Conservation (phyloP, 1,140 invertebrate genomes). For the Matsumurasca onukii region DNA sequence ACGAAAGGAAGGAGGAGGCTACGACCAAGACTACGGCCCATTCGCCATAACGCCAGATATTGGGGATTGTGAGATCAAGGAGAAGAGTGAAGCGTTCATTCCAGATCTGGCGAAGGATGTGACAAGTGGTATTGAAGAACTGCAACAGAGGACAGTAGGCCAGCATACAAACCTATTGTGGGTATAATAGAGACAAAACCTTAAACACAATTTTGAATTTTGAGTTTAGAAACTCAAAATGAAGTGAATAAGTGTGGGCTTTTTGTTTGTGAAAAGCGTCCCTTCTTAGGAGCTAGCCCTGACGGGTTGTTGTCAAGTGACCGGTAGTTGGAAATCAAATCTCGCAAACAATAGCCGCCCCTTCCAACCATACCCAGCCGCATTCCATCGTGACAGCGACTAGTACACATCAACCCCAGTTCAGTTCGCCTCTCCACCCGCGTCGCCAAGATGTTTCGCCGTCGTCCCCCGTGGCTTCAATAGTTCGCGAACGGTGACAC, state of each 20-base stretch:
- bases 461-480: too few species aligned
- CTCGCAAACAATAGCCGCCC: too few species aligned
- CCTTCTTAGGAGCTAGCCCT: background rate
- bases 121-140: background rate
- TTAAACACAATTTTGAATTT: background rate
- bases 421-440: too few species aligned
- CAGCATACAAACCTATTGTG: slow-evolving; percentile 2
- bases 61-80: background rate
- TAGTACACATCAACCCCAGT: too few species aligned
- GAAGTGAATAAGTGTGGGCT: slow-evolving; percentile 6
- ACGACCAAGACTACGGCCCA: background rate
- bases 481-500: too few species aligned
- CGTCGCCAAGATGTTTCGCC: too few species aligned
- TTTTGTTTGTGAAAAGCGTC: slow-evolving; percentile 14
- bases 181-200: background rate
- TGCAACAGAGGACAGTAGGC: background rate
- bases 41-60: slow-evolving; percentile 3
- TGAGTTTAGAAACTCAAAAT: background rate
- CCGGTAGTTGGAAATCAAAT: background rate
- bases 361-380: too few species aligned
- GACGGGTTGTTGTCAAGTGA: background rate
- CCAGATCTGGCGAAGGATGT: background rate
- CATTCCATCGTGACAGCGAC: too few species aligned
- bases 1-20: background rate
- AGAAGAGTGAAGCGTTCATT: background rate